Percentiles rank a stretch among this genome's conserved stretches.
Evolutionary conservation across 2,888 invertebrate species (phyloP).

Genomic region (Cerastis rubricosa): DNA sequence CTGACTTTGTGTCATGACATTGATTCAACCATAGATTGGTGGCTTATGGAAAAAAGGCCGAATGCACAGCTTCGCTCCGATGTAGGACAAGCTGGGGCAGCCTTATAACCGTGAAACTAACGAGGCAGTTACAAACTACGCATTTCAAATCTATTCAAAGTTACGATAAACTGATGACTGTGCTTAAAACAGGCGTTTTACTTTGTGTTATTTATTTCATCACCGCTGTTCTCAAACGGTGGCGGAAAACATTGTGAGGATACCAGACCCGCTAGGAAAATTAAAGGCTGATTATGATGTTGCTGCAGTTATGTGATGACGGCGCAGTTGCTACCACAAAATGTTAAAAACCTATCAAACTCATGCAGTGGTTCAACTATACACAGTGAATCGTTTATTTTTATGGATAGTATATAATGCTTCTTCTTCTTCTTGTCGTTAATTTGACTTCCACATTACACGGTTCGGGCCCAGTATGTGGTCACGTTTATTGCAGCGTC

Average conservation of each 20-base stretch:
- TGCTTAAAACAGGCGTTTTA: no score
- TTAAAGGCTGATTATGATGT: neutral
- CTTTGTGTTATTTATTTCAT: neutral
- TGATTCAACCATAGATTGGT: slow-evolving; percentile 18
- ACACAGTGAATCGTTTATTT: neutral
- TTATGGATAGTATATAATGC: no score
- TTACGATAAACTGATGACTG: neutral
- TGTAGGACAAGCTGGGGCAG: neutral
- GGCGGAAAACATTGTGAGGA: neutral
- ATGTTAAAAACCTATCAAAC: neutral
- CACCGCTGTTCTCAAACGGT: neutral
- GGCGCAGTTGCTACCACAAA: neutral
- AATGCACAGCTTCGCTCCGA: no score
- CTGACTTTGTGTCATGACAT: slow-evolving; percentile 17
- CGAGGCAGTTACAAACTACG: neutral
- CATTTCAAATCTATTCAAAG: neutral
- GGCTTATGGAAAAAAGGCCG: neutral
- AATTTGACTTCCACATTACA: no score
- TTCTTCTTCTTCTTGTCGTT: no score
- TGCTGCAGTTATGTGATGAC: neutral
- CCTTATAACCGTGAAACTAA: neutral
- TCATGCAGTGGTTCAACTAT: neutral
- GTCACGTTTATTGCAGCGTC: no score
- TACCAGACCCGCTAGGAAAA: neutral
- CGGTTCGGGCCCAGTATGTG: no score